Evolutionary conservation across 2,797 vertebrate species (phyloP).

Genomic region (Cynodonichthys magdalenae): DNA sequence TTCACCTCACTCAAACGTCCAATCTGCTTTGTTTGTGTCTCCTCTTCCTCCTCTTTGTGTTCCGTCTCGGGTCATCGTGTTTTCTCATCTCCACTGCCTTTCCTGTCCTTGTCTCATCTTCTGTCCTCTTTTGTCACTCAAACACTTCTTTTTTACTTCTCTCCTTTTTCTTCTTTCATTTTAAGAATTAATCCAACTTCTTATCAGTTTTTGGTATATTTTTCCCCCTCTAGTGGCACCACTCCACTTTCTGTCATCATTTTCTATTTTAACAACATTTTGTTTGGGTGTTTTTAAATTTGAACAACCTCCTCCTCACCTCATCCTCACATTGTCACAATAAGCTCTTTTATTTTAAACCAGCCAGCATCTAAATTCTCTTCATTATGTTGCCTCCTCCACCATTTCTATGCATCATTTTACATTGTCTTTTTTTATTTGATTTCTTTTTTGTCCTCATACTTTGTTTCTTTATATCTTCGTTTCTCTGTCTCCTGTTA

Average conservation of each 20-base stretch:
- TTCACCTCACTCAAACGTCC: constrained; percentile 3
- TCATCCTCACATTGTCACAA: neutral
- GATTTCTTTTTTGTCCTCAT: neutral
- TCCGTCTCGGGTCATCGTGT: neutral
- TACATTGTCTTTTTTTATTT: neutral
- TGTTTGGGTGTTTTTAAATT: neutral
- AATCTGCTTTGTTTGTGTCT: constrained; percentile 4
- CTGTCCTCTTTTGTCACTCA: neutral
- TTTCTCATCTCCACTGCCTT: neutral
- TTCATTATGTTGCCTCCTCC: neutral
- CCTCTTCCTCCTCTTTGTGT: constrained; percentile 3
- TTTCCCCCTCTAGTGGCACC: neutral
- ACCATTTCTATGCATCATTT: neutral
- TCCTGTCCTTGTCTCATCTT: neutral
- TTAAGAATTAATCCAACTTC: neutral
- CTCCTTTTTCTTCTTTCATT: neutral
- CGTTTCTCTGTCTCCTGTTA: neutral
- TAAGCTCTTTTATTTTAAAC: neutral
- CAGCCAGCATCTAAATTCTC: neutral
- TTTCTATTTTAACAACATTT: neutral
- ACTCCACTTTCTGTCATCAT: constrained; percentile 5
- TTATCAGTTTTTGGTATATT: neutral
- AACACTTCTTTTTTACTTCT: neutral
- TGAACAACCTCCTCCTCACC: neutral
- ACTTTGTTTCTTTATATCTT: neutral